Evolutionary conservation across 2,888 invertebrate species (phyloP), one percentile per base, ranked within the genome.

Genomic region (Macrophya annulata): DNA sequence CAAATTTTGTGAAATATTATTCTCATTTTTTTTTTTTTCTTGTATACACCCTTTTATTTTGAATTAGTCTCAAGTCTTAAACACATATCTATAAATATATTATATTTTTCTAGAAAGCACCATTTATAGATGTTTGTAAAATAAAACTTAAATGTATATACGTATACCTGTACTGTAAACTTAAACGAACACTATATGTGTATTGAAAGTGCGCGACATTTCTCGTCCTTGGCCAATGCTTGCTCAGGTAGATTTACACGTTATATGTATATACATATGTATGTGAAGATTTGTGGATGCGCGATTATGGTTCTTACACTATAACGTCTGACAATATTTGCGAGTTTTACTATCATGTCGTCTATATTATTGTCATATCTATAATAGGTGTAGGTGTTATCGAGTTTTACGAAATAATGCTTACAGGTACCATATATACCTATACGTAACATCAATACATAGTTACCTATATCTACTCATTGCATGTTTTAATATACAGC

Each of bases 161-260:
- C 59, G 37, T 10, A 59, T n/a, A n/a, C n/a, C n/a, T n/a, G n/a
- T n/a, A 55, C 8, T 31, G 21, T 76, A 51, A 25, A 76, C 74
- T 4, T 31, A 37, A 40, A 43, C 6, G 17, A 17, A 55, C n/a
- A n/a, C n/a, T 0, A n/a, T 21, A 62, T 43, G 21, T n/a, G 62
- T 62, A n/a, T 59, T 62, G 81, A 81, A 81, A 43, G 81, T 62
- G 81, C 62, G 81, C 81, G 81, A 81, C 81, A 81, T 62, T 81
- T 81, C 21, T 81, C 62, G 81, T 81, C 81, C 81, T 81, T 81
- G 81, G 43, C 45, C n/a, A 81, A 62, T 62, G 40, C 59, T 81
- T n/a, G 81, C 31, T 59, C 62, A 68, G 68, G 68, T 68, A 37
- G 68, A 9, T 25, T 74, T 31, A 74, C 21, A 21, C 31, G 12